Conservation (phyloP, 2,888 invertebrate species). For the Colletes collaris region DNA sequence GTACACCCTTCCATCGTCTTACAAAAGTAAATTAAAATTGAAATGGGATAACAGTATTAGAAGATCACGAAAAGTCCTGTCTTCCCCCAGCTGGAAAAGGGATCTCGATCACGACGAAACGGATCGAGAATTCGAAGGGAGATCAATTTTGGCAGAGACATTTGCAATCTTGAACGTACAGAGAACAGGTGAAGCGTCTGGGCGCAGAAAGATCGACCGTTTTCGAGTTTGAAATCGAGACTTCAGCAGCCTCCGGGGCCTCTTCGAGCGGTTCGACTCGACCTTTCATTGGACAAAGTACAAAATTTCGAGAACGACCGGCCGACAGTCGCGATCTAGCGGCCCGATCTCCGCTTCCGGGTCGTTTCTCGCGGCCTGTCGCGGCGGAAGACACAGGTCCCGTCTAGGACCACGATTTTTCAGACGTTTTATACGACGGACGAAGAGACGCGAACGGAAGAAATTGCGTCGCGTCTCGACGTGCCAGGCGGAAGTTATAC, state of each 20-base stretch:
- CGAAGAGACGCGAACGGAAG: neutral
- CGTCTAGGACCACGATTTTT: conserved; percentile 26
- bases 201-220: too few relatives aligned
- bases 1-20: too few relatives aligned
- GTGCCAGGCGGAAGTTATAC: neutral
- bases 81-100: too few relatives aligned
- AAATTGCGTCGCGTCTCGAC: neutral
- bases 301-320: conserved; percentile 34
- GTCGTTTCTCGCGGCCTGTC: neutral
- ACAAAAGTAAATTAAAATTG: too few relatives aligned
- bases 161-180: too few relatives aligned
- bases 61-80: too few relatives aligned
- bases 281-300: conserved; percentile 29
- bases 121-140: too few relatives aligned
- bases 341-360: neutral
- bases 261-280: conserved; percentile 14
- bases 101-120: too few relatives aligned
- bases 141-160: too few relatives aligned
- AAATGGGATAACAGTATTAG: too few relatives aligned
- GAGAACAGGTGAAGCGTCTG: too few relatives aligned
- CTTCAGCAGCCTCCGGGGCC: conserved; percentile 15
- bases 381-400: neutral
- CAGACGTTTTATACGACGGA: conserved; percentile 32
- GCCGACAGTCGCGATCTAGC: conserved; percentile 1
- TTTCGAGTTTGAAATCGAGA: neutral